Base-by-base conservation (phyloP, 2,888 invertebrate species). In the Coremacera marginata region DNA sequence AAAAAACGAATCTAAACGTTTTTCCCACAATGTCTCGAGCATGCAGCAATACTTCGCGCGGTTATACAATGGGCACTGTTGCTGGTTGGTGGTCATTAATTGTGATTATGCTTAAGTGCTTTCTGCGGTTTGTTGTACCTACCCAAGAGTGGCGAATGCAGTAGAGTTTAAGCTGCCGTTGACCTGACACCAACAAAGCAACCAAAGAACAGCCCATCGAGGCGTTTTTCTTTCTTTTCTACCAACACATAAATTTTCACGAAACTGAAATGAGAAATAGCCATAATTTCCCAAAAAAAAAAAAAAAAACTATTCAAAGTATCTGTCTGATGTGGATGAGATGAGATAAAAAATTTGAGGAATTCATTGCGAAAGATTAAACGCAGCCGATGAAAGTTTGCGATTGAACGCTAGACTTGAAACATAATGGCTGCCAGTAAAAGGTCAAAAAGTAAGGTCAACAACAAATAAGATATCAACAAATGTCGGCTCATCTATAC, bases 41-140 rank as follows among this genome's bases (percentile, higher is more conserved):
- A 34, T 14, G n/a, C 37, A 65, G 14, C 65, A 65, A 65, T n/a
- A 65, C 25, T 31, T 8, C 31, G 19, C 65, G 16, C 11, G 19
- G 65, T 65, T n/a, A 31, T 34, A 37, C 19, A 65, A 65, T 19
- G 37, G 68, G 8, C 49, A 19, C 25, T 68, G 51, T 44, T 68
- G 44, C 44, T 68, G 44, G 65, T 34, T 70, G 70, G 5, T 51
- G 70, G 70, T 51, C 70, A 76, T 76, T 76, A 70, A 76, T 76
- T 76, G 14, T 70, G 51, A 76, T 76, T 76, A 70, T 52, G 16
- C 76, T 55, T 76, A 76, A 76, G 76, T 76, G 76, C 76, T 76
- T 76, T 65, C 27, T 55, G 70, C 63, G 63, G 62, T 76, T 52
- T 60, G 31, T 22, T 55, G n/a, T n/a, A n/a, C 27, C 60, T 65